These are phyloP conservation scores for Dicrurus megarhynchus DNA, from an alignment of 2,113 vertebrate genomes.

Conservation along the genomic window DNA sequence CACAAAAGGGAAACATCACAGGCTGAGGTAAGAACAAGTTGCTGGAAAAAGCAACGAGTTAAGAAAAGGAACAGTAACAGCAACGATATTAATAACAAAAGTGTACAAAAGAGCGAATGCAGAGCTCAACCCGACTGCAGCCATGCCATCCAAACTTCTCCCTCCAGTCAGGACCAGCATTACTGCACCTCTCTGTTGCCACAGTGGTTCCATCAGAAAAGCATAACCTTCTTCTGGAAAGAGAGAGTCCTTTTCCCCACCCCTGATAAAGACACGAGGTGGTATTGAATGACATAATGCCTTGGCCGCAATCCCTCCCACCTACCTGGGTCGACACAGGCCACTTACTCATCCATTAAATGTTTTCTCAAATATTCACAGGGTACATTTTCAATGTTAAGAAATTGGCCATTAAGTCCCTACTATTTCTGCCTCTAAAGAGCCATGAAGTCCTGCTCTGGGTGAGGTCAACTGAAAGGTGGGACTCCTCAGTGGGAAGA, in stretches of 20 bases:
- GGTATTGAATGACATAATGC: neutral
- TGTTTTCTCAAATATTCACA: neutral
- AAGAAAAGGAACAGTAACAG: neutral
- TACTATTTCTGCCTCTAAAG: slow-evolving; percentile 12
- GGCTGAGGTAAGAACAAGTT: neutral
- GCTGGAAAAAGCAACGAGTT: neutral
- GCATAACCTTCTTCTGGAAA: neutral
- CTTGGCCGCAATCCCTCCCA: neutral
- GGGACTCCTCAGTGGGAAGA: neutral
- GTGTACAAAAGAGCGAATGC: neutral
- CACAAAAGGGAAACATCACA: neutral
- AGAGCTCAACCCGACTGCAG: neutral
- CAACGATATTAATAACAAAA: neutral
- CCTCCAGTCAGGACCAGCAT: neutral
- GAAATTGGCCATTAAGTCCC: neutral
- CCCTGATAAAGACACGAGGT: neutral
- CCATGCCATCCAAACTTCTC: neutral
- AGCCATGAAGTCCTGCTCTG: neutral
- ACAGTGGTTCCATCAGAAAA: neutral
- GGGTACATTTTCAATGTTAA: neutral
- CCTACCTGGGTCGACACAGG: too few relatives aligned
- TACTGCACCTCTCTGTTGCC: neutral
- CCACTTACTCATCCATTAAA: neutral
- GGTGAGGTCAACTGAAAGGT: neutral
- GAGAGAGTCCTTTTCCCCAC: too few relatives aligned